Base-by-base conservation (phyloP, 92 coral and sea anemone species). In the Palythoa grandiflora region DNA sequence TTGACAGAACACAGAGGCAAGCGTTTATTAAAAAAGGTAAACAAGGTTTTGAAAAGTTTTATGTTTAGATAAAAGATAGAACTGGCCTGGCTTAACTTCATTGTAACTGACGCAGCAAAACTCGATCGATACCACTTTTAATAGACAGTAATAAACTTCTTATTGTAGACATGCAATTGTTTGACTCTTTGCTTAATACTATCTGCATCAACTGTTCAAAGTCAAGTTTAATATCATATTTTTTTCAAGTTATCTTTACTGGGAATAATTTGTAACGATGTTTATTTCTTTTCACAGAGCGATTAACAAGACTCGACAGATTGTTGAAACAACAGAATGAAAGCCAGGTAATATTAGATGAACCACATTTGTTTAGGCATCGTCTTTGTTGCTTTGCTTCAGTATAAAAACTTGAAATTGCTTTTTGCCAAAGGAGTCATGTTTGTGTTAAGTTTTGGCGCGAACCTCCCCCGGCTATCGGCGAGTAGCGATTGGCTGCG, bases 1-100 rank as follows among this genome's bases (percentile, higher is more conserved):
- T 97, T 93, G 99, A 97, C 68, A 86, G 88, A 37, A 90, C 81
- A 44, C 98, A 95, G 85, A 92, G 99, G 59, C 90, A 91, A 63
- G 70, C 14, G 87, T 95, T 91, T 76, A 88, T 89, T 80, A 77
- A 89, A 72, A 59, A 85, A 76, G 89, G 91, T 77, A 44, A 77
- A 59, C 20, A 12, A 38, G 54, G 47, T 10, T 75, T 75, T 16
- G 17, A 16, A 28, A 36, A 77, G 16, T 35, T 28, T 6, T 19
- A 9, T 7, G 17, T 1, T 6, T 65, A 44, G 28, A 28, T 28
- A 28, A 28, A 28, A 28, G 28, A 28, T 28, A 28, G 28, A 28
- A 28, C 28, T 28, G 28, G 28, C 14, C 14, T 17, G 65, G 65
- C 65, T 59, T 14, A 17, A 59, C 14, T 57, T 59, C 5, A 15